A percentile compares a stretch with the other conserved stretches of the same genome.
Conservation (phyloP, 2,888 invertebrate species). For the Drosophila setosimentum region DNA sequence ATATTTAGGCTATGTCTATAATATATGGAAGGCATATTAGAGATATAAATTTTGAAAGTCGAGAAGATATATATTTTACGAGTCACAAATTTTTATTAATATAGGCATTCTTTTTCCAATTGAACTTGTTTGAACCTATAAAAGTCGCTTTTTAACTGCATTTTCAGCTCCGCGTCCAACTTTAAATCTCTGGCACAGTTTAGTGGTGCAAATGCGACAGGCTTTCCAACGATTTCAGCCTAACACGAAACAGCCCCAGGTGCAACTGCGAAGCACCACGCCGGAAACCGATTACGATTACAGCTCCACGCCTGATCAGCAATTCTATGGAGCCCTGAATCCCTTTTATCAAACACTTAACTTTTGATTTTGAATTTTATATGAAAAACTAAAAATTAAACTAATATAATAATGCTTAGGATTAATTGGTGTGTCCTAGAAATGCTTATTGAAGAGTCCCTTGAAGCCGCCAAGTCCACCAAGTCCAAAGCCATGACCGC, state of each 20-base stretch:
- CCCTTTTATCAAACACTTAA: conserved; percentile 64
- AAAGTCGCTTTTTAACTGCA: neutral
- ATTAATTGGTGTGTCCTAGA: conserved; percentile 32
- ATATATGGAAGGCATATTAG: neutral
- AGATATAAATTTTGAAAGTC: no score
- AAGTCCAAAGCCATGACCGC: conserved; percentile 46
- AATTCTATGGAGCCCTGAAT: conserved; percentile 71
- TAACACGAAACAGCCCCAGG: conserved; percentile 15
- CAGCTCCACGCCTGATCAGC: conserved; percentile 9
- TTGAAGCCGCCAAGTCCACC: conserved; percentile 75
- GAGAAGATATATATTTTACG: no score
- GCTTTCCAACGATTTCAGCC: conserved; percentile 30
- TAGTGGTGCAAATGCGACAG: conserved; percentile 51
- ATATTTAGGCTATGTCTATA: neutral
- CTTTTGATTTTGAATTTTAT: conserved; percentile 41
- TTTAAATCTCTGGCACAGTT: conserved; percentile 43
- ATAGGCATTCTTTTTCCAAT: neutral
- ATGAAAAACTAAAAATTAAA: conserved; percentile 34
- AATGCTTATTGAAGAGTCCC: conserved; percentile 71
- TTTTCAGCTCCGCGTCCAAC: conserved; percentile 26
- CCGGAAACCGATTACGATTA: conserved; percentile 20
- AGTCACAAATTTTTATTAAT: neutral
- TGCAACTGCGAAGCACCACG: conserved; percentile 33
- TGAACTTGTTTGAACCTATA: no score
- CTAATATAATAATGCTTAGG: conserved; percentile 17